phyloP scores from a whole-genome alignment of 1,140 invertebrate genomes.

The Drosophila oshimai region DNA sequence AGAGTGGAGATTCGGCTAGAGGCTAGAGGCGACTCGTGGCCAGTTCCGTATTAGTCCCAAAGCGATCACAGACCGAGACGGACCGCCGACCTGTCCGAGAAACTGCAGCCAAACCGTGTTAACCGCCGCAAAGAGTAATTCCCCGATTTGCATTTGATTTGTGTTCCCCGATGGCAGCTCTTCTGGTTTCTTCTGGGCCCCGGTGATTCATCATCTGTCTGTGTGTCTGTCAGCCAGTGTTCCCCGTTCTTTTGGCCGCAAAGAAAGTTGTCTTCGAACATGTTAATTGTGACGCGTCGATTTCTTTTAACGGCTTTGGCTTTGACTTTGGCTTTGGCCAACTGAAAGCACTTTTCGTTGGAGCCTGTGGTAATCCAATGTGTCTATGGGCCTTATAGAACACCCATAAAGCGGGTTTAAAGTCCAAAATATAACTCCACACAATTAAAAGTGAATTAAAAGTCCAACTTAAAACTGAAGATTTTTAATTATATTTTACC shows the following conservation, averaged over 20 bases:
- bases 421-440: background rate
- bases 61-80: slow-evolving; percentile 28
- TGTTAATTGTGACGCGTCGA: slow-evolving; percentile 64
- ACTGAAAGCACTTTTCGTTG: background rate
- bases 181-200: background rate
- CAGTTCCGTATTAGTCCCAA: slow-evolving; percentile 66
- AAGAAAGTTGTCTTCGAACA: slow-evolving; percentile 73
- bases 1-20: background rate
- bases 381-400: background rate
- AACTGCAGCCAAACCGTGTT: background rate
- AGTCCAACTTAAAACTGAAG: too few relatives aligned
- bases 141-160: slow-evolving; percentile 41
- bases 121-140: slow-evolving; percentile 2
- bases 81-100: slow-evolving; percentile 14
- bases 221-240: background rate
- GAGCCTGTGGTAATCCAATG: background rate
- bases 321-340: background rate
- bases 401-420: background rate
- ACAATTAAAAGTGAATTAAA: too few relatives aligned
- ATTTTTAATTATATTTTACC: too few relatives aligned
- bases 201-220: slow-evolving; percentile 52
- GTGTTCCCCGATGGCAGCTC: background rate
- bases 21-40: slow-evolving; percentile 9
- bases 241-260: slow-evolving; percentile 8
- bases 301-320: slow-evolving; percentile 42